Base-by-base conservation (phyloP, 2,888 invertebrate species). In the Hydriomena furcata region DNA sequence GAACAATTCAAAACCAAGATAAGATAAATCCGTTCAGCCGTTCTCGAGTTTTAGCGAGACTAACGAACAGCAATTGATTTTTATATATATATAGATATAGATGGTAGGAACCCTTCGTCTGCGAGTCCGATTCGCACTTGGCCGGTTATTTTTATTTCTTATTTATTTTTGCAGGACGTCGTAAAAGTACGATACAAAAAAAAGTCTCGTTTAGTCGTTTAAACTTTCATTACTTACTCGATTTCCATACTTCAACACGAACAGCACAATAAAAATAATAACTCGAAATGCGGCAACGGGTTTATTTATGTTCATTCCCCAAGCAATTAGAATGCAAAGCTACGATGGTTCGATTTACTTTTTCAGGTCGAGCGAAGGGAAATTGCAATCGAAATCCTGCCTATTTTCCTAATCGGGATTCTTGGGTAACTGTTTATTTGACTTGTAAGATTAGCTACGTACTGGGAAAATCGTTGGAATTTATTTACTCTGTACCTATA, bases 301-400 rank as follows among this genome's bases (percentile, higher is more conserved):
- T 54, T 55, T 58, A 47, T 62, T 67, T 64, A 55, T 46, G 52
- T 68, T 66, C 61, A 65, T 73, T 68, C 58, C 65, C 50, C 55
- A 47, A 55, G 65, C 71, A 69, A 74, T 76, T 76, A 73, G 67
- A 73, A 74, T 76, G 72, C 76, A 77, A 68, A 66, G 70, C 65
- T 58, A 51, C 43, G 65, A 59, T 61, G 37, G 59, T 53, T 63
- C 61, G 61, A 68, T 68, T 67, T 62, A 64, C 61, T 53, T 55
- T 68, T 68, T 69, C 58, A 57, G 64, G 54, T 66, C 63, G 61
- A 17, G 45, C 45, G 53, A 25, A 42, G 31, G 68, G 59, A 65
- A 73, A 73, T 68, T 65, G 66, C 66, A 68, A 63, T 65, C 48
- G 40, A 51, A 57, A 60, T 59, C 28, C 24, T 17, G 46, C 55